Base-by-base conservation (phyloP, 2,888 invertebrate genomes). In the Phyllotreta cruciferae region DNA sequence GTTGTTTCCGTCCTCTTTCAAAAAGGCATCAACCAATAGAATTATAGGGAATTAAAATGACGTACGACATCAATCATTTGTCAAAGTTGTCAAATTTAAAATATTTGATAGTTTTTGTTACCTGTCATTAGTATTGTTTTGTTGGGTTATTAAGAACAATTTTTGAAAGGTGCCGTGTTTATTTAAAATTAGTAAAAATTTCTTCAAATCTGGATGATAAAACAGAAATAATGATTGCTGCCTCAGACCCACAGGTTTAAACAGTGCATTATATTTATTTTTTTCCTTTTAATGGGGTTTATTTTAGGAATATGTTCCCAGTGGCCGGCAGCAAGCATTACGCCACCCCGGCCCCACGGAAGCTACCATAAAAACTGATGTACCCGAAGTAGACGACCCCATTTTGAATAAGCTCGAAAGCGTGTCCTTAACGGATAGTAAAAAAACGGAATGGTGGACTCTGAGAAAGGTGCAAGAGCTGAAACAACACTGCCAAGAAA, bases 141-240 rank as follows among this genome's bases (percentile, higher is more conserved):
- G 1, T 24, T 24, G 24, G 24, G 24, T 24, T 24, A 24, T 24
- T 24, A 24, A 24, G 4, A 24, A 24, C 24, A 24, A 24, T 24
- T 24, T 24, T 24, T 24, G 24, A 4, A 24, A 24, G 14, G 52
- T 52, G 41, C 10, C 42, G 35, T 42, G 44, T 60, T 60, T 44
- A 36, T 42, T 52, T 11, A 36, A 42, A 13, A 14, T 42, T 44
- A 60, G 44, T 36, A 61, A 60, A 57, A 61, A 69, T 64, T 63
- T 54, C 61, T 41, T 63, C 69, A 69, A 93, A 92, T 92, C 93
- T 93, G 93, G 93, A 93, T 91, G 92, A 90, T 82, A 87, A 87
- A 85, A 88, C 85, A 82, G 87, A 88, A 83, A 87, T 82, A 83
- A 93, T 93, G 92, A 93, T 93, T 83, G 91, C 93, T 86, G 93